A percentile compares a stretch with the other conserved stretches of the same genome.
These are phyloP conservation scores for Taeniopygia guttata DNA, from an alignment of 2,797 vertebrate genomes.

Conservation along the genomic window DNA sequence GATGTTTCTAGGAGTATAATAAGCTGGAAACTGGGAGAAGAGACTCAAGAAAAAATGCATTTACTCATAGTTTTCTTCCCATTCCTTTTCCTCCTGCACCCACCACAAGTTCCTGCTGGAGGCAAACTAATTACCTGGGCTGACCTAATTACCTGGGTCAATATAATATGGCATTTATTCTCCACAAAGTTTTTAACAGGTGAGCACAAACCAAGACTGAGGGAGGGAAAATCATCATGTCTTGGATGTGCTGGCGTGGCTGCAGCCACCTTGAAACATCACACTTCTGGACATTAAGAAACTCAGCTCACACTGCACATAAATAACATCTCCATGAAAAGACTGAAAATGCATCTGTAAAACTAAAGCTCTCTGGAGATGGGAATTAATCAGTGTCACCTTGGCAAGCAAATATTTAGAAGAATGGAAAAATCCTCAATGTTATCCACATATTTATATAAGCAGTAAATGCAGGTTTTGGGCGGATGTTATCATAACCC, in stretches of 20 bases:
- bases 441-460: neutral
- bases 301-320: neutral
- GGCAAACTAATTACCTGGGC: neutral
- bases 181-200: neutral
- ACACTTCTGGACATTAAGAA: neutral
- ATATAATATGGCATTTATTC: neutral
- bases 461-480: neutral
- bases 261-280: neutral
- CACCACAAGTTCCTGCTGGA: neutral
- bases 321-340: neutral
- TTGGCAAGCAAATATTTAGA: neutral
- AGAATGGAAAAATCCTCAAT: neutral
- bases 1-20: neutral
- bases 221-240: neutral
- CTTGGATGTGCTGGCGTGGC: accelerated
- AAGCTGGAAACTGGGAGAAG: neutral
- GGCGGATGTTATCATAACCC: neutral
- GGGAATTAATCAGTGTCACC: neutral
- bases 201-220: neutral
- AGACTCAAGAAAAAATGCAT: neutral
- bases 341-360: neutral
- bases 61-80: neutral
- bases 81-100: neutral
- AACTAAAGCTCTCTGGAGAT: neutral
- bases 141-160: neutral